These are phyloP conservation scores for Lycopodina hypogea DNA, from an alignment of 37 sponge, comb jelly and placozoan genomes.

Conservation along the genomic window DNA sequence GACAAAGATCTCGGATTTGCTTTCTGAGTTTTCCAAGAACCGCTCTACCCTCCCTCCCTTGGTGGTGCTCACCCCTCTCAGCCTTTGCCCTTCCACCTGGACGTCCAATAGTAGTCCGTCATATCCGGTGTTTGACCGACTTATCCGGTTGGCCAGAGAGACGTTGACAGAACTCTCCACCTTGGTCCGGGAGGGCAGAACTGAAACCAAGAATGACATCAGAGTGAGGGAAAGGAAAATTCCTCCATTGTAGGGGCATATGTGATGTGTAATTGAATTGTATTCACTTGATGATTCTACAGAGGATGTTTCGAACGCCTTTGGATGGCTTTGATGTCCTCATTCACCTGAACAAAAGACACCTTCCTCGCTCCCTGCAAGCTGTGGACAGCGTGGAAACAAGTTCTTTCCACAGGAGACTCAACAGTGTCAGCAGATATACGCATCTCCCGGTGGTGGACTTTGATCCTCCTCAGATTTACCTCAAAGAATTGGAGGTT, in stretches of 20 bases:
- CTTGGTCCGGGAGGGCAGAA: slow-evolving; percentile 10
- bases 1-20: background rate
- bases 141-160: slow-evolving; percentile 46
- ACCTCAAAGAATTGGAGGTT: slow-evolving; percentile 72
- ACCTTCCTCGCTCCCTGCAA: slow-evolving; percentile 37
- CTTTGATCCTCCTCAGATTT: slow-evolving; percentile 78
- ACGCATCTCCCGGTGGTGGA: slow-evolving; percentile 74
- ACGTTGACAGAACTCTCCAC: slow-evolving; percentile 39
- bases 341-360: slow-evolving; percentile 67
- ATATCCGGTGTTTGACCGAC: slow-evolving; percentile 36
- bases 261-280: background rate
- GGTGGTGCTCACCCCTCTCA: slow-evolving; percentile 70
- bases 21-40: slow-evolving; percentile 1
- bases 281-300: background rate
- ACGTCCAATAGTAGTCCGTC: slow-evolving; percentile 32
- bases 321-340: slow-evolving; percentile 75
- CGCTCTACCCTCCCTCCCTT: slow-evolving; percentile 67
- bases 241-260: background rate
- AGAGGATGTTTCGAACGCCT: slow-evolving; percentile 84
- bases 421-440: background rate
- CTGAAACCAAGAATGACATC: background rate
- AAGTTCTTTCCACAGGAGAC: background rate
- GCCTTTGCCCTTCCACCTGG: slow-evolving; percentile 47
- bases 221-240: background rate
- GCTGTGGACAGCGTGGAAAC: slow-evolving; percentile 62